These are phyloP conservation scores for Hypotaenidia okinawae DNA, from an alignment of 2,797 vertebrate genomes.

Conservation along the genomic window DNA sequence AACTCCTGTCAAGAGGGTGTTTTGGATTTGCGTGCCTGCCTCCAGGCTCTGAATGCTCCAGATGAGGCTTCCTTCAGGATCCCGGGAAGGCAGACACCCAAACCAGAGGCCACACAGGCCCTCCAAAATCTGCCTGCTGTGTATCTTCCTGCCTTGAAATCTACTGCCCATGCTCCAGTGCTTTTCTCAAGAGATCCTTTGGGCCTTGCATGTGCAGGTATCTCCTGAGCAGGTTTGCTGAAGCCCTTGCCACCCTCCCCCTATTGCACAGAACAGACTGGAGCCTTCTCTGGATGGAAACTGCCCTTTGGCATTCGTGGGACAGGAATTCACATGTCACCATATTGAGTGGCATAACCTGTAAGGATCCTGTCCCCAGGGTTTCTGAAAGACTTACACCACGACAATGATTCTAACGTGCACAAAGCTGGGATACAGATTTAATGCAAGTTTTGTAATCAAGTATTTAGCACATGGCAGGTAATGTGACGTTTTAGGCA, in stretches of 20 bases:
- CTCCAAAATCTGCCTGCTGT: neutral
- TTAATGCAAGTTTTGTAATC: neutral
- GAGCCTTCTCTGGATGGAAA: neutral
- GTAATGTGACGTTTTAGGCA: neutral
- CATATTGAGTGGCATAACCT: too few relatives aligned
- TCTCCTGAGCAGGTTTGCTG: neutral
- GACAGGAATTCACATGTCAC: neutral
- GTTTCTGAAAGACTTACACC: neutral
- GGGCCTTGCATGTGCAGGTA: neutral
- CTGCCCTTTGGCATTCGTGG: neutral
- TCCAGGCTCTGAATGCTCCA: neutral
- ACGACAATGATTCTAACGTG: neutral
- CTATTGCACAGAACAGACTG: fast-evolving
- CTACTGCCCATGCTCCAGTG: fast-evolving
- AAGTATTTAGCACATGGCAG: neutral
- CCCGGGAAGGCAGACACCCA: neutral
- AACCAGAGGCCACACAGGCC: fast-evolving
- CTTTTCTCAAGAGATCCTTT: neutral
- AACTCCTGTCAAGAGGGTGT: neutral
- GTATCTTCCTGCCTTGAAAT: neutral
- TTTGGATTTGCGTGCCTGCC: neutral
- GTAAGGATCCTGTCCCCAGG: neutral
- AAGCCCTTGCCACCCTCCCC: neutral
- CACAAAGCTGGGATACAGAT: fast-evolving
- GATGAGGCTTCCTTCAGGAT: fast-evolving